Evolutionary conservation across 1,140 invertebrate species (phyloP), one percentile per base, ranked within the genome.

Genomic region (Drosophila setifemur): DNA sequence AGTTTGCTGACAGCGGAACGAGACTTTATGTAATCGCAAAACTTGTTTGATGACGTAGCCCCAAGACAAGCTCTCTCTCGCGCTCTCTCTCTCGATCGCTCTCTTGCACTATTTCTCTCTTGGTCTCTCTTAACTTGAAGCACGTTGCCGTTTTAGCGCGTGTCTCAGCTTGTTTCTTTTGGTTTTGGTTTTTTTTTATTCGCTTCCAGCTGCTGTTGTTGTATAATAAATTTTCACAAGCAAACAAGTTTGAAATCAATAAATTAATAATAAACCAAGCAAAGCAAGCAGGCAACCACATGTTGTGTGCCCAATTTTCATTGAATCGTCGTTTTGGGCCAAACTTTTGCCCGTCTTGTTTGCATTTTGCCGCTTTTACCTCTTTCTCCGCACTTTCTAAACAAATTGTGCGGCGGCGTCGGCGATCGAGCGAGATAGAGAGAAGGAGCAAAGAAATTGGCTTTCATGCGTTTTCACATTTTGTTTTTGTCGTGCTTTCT

Each of bases 291-390:
- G 21, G 21, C 21, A 25, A 29, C 55, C 55, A 61, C 57, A 61
- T 61, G 57, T 26, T 78, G 73, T 70, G 63, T 78, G 79, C 79
- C 58, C 78, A 85, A 74, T 85, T 83, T 82, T 79, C 42, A 48
- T 58, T 63, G 33, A 71, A 69, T 63, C n/a, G n/a, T n/a, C 63
- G 67, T 61, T 75, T 82, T 64, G 71, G 66, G 66, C 53, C 73
- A 67, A 72, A 76, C 64, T 61, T 66, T 54, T 28, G 23, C 23
- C 7, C 8, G 23, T 55, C 61, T 88, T 88, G 78, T 85, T 88
- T 88, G 85, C 83, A 88, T 88, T 88, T 88, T 88, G 85, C 85
- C 83, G 83, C 83, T 88, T 88, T 88, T 88, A 88, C 83, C 85
- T 64, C 73, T 83, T 88, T 88, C 83, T 88, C 85, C 79, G 83